These are phyloP conservation scores for Chelon labrosus DNA, from an alignment of 2,797 vertebrate species.

Conservation along the genomic window DNA sequence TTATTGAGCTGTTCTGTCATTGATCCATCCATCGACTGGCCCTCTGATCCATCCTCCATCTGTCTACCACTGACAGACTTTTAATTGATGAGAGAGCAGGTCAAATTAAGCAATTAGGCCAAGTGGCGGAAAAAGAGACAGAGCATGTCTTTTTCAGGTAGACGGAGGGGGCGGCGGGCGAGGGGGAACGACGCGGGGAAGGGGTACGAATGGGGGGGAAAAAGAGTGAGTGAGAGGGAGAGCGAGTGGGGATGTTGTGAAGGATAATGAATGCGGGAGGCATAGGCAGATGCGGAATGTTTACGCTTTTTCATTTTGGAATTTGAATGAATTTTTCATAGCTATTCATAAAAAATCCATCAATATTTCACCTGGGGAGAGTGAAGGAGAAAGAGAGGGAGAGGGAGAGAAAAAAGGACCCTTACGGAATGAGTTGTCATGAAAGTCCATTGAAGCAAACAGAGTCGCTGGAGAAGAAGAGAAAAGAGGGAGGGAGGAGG, in stretches of 20 bases:
- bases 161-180: constrained; percentile 30
- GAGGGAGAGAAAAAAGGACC: constrained; percentile 77
- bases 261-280: constrained; percentile 85
- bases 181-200: constrained; percentile 15
- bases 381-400: constrained; percentile 80
- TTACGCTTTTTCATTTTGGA: constrained; percentile 89
- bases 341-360: constrained; percentile 91
- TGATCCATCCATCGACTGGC: constrained; percentile 82
- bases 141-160: constrained; percentile 83
- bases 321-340: constrained; percentile 90
- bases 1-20: constrained; percentile 85
- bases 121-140: constrained; percentile 83
- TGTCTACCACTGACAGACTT: constrained; percentile 85
- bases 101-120: constrained; percentile 89
- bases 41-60: constrained; percentile 86
- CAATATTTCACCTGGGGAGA: constrained; percentile 89
- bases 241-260: constrained; percentile 78
- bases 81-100: constrained; percentile 87
- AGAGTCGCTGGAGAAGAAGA: constrained; percentile 80
- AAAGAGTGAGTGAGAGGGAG: constrained; percentile 46
- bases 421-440: constrained; percentile 85
- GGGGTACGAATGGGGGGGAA: constrained; percentile 34
- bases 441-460: constrained; percentile 87
- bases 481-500: constrained; percentile 69
- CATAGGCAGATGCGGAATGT: constrained; percentile 86